Evolutionary conservation across 2,797 vertebrate genomes (phyloP), one percentile per base, ranked within the genome.

Genomic region (Rhabdophis nuchalis): DNA sequence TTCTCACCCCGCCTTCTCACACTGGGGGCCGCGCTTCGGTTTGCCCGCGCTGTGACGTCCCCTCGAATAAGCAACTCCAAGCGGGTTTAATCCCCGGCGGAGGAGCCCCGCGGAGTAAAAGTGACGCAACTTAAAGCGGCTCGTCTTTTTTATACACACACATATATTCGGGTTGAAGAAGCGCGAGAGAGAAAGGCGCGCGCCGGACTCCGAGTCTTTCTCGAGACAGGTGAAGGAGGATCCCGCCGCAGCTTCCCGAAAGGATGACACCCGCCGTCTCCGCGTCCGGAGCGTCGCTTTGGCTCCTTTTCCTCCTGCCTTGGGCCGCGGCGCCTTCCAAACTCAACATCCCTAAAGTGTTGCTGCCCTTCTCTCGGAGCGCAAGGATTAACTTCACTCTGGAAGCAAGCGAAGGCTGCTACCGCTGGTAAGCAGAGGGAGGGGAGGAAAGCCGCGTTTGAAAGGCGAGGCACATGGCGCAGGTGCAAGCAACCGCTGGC

Each of bases 361-460:
- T 99, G 95, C 96, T 99, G 11, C 99, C 99, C 16, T 98, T 99
- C 89, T 97, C 98, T n/a, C 98, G 98, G 92, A 96, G 97, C 89
- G 98, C 98, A 54, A 97, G 96, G 91, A 98, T 99, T 60, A 98
- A 98, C 98, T 99, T 98, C 97, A 99, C 98, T 2, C 93, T 99
- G 97, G 98, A 99, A 95, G 98, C 98, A 12, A 99, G 98, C 10
- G 98, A 98, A 82, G 99, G 99, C 89, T 99, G 99, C 97, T 99
- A 99, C 97, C 98, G 98, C 97, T 99, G 99, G 99, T 99, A 97
- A 99, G 98, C 98, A 92, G 36, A 18, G 1, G 0, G 20, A 8
- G 92, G 12, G 36, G 32, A 1, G 25, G 10, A 10, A 89, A 90
- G 32, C 8, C 13, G 20, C 52, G 36, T 90, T 90, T 77, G 94